Evolutionary conservation across 2,888 invertebrate genomes (phyloP).

Genomic region (Electrophaes corylata): DNA sequence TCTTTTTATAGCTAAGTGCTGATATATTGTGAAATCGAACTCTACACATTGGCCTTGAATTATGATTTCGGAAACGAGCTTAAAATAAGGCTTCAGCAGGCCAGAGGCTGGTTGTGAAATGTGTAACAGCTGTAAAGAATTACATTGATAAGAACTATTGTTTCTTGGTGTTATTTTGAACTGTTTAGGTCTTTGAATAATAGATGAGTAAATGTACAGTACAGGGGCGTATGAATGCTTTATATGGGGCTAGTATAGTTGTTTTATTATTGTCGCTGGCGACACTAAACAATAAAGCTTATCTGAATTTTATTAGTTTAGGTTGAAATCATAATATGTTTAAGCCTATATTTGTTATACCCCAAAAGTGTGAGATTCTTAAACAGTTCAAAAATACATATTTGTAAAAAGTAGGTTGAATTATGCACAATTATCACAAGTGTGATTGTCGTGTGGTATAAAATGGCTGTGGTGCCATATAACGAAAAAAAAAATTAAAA

Average conservation of each 20-base stretch:
- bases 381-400: conserved; percentile 39
- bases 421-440: conserved; percentile 64
- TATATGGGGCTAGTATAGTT: conserved; percentile 20
- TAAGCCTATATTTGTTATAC: conserved; percentile 12
- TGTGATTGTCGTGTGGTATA: conserved; percentile 62
- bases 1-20: conserved; percentile 52
- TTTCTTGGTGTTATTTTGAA: conserved; percentile 49
- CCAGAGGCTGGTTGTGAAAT: conserved; percentile 71
- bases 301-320: conserved; percentile 18
- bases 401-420: conserved; percentile 46
- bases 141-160: conserved; percentile 50
- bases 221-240: conserved; percentile 24
- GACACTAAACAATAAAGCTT: conserved; percentile 27
- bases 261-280: conserved; percentile 29
- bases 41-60: conserved; percentile 38
- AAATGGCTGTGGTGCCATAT: conserved; percentile 80
- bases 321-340: conserved; percentile 11
- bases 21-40: conserved; percentile 50
- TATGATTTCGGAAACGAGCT: conserved; percentile 61
- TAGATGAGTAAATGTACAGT: neutral
- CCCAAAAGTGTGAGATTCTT: conserved; percentile 7
- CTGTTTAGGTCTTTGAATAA: conserved; percentile 37
- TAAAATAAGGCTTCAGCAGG: conserved; percentile 57
- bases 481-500: conserved; percentile 70
- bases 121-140: conserved; percentile 55